Evolutionary conservation across 2,888 invertebrate genomes (phyloP).

Genomic region (Portevinia maculata): DNA sequence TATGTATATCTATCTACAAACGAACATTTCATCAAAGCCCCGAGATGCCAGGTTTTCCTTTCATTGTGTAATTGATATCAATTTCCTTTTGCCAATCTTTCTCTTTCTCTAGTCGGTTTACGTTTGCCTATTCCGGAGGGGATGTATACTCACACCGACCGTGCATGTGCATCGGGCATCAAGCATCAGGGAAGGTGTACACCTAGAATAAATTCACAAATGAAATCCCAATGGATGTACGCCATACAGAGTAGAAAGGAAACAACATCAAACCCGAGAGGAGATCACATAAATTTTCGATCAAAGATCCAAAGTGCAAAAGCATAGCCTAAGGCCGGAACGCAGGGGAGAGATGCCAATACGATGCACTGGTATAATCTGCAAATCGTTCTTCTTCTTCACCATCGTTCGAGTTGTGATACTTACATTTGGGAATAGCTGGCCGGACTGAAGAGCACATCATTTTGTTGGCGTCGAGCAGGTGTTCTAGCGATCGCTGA

Average conservation of each 20-base stretch:
- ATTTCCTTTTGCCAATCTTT: slow-evolving; percentile 72
- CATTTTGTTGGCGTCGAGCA: slow-evolving; percentile 78
- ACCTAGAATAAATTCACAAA: slow-evolving; percentile 64
- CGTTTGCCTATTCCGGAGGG: slow-evolving; percentile 33
- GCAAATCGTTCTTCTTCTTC: slow-evolving; percentile 41
- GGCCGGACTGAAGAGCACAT: slow-evolving; percentile 80
- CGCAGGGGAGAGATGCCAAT: slow-evolving; percentile 19
- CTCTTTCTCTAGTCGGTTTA: slow-evolving; percentile 50
- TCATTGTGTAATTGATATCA: slow-evolving; percentile 74
- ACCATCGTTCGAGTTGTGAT: slow-evolving; percentile 35
- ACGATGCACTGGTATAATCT: slow-evolving; percentile 7
- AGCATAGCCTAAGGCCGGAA: slow-evolving; percentile 48
- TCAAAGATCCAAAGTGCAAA: slow-evolving; percentile 73
- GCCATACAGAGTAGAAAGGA: slow-evolving; percentile 61
- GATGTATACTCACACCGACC: slow-evolving; percentile 33
- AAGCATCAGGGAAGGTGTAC: slow-evolving; percentile 42
- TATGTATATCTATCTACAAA: slow-evolving; percentile 50
- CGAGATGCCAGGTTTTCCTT: slow-evolving; percentile 70
- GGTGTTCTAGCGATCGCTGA: slow-evolving; percentile 78
- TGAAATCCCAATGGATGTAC: slow-evolving; percentile 61
- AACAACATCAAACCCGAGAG: slow-evolving; percentile 69
- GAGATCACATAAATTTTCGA: slow-evolving; percentile 74
- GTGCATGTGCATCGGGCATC: slow-evolving; percentile 14
- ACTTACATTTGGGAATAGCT: slow-evolving; percentile 82
- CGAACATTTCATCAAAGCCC: slow-evolving; percentile 71